Conservation (phyloP, 2,113 vertebrate species). For the Catharus minimus region DNA sequence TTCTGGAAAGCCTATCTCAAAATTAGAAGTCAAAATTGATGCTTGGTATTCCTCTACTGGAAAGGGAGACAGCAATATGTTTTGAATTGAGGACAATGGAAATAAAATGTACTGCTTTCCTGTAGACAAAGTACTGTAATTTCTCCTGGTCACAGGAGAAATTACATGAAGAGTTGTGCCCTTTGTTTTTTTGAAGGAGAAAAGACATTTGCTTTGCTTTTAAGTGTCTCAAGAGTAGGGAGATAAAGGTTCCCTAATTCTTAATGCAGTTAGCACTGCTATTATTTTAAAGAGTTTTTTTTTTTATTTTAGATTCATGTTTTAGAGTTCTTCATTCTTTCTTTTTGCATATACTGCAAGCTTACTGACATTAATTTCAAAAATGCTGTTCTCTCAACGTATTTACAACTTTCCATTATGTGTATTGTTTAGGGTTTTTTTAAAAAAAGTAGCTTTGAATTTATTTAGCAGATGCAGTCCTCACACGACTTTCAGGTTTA, state of each 20-base stretch:
- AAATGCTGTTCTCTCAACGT: not conserved
- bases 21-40: not conserved
- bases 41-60: not conserved
- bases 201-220: not conserved
- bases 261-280: not conserved
- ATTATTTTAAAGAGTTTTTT: not conserved
- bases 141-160: not conserved
- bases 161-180: not conserved
- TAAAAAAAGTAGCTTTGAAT: constrained; percentile 46
- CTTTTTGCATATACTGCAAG: not conserved
- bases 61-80: not conserved
- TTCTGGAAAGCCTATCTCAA: not conserved
- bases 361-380: not conserved
- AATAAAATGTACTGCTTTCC: not conserved
- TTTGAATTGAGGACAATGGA: not conserved
- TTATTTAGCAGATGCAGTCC: constrained; percentile 45
- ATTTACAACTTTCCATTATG: constrained; percentile 20
- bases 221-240: not conserved
- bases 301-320: not conserved
- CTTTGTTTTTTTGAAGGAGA: not conserved
- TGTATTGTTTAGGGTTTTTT: not conserved
- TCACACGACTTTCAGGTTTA: constrained; percentile 30
- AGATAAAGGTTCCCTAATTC: not conserved
- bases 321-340: not conserved
- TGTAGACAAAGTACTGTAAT: not conserved